Conservation (phyloP, 2,888 invertebrate genomes). For the Ophion costatus region DNA sequence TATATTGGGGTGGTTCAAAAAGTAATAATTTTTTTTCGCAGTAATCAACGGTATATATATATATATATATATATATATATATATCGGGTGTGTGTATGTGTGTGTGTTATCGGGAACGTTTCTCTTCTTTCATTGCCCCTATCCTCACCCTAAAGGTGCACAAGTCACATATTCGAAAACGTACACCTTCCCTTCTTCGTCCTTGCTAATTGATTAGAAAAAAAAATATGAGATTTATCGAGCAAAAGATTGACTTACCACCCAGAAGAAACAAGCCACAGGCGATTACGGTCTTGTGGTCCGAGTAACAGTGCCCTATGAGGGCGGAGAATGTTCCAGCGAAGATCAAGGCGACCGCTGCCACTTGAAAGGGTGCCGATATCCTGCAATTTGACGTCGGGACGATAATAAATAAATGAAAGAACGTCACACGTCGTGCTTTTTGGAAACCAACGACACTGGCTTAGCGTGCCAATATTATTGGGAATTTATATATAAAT, state of each 20-base stretch:
- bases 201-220: conserved; percentile 33
- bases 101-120: no score
- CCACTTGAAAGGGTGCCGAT: conserved; percentile 86
- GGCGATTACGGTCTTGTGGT: conserved; percentile 86
- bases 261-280: conserved; percentile 86
- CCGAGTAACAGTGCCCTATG: conserved; percentile 86
- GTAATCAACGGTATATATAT: neutral
- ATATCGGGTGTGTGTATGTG: no score
- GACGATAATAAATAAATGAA: conserved; percentile 17
- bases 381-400: conserved; percentile 84
- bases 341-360: conserved; percentile 84
- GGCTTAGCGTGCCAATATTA: no score
- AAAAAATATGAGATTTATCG: neutral
- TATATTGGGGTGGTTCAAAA: no score
- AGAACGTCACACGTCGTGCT: no score
- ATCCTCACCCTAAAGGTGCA: no score
- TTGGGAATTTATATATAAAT: no score
- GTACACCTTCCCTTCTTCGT: conserved; percentile 11
- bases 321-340: conserved; percentile 86
- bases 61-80: no score
- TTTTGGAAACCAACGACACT: neutral
- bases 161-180: neutral
- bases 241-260: conserved; percentile 83
- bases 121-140: no score
- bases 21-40: no score